A percentile compares a stretch with the other conserved stretches of the same genome.
phyloP scores from a whole-genome alignment of 2,888 invertebrate genomes.

The Sthenelais limicola region DNA sequence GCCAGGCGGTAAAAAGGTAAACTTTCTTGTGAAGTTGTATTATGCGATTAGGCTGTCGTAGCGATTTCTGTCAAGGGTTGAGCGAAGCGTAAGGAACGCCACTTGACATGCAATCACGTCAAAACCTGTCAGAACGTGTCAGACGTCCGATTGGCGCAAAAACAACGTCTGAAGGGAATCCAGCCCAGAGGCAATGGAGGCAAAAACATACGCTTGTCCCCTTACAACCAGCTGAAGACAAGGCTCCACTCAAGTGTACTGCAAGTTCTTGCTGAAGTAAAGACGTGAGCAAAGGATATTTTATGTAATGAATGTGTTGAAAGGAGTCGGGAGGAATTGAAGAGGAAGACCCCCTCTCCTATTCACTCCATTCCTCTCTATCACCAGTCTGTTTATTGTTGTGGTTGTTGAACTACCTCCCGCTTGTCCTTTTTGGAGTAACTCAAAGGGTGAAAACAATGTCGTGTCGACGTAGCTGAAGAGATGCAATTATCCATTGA shows the following conservation, averaged over 20 bases:
- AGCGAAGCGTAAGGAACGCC: not conserved
- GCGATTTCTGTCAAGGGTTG: not conserved
- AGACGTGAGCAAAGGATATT: no score
- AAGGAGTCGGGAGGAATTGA: no score
- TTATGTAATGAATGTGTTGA: no score
- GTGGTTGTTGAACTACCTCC: no score
- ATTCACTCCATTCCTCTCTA: no score
- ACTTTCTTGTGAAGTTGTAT: slow-evolving; percentile 40
- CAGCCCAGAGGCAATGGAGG: not conserved
- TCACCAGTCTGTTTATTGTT: no score
- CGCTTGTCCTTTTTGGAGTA: no score
- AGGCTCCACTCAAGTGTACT: no score
- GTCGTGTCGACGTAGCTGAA: slow-evolving; percentile 5
- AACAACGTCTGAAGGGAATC: not conserved
- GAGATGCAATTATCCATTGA: slow-evolving; percentile 30
- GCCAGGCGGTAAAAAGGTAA: slow-evolving; percentile 33
- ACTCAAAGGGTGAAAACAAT: no score
- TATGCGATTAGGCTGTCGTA: slow-evolving; percentile 29
- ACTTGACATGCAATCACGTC: slow-evolving; percentile 33
- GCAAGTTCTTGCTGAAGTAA: no score
- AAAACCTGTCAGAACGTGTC: slow-evolving; percentile 33
- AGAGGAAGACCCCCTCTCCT: no score
- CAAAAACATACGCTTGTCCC: slow-evolving; percentile 36
- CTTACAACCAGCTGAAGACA: no score
- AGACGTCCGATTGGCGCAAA: slow-evolving; percentile 10